Evolutionary conservation across 2,888 invertebrate species (phyloP), one percentile per base, ranked within the genome.

Genomic region (Synanthedon formicaeformis): DNA sequence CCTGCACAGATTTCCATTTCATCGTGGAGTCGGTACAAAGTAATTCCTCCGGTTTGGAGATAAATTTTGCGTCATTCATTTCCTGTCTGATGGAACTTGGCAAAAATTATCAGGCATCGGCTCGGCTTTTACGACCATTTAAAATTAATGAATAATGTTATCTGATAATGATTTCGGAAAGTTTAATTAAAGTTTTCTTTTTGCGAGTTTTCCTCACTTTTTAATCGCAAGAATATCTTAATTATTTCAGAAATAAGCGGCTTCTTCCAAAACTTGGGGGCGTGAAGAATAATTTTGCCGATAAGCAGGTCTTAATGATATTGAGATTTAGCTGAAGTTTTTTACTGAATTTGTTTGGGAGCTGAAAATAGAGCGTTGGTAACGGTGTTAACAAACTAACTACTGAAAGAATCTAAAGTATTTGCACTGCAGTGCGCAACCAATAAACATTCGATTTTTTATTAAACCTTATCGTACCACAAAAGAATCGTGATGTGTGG

Each of bases 141-240:
- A 78, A 85, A 86, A 85, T 87, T 87, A 85, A 86, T 86, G 83
- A 86, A 84, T 85, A 84, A 83, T 86, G 82, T 85, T 86, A 86
- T 87, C 86, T 80, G 81, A 84, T 85, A 84, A 86, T 79, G 80
- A 81, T 83, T 79, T 73, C 69, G 71, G 64, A 69, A 82, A 84
- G 82, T 84, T 86, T 83, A 86, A 85, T 86, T 86, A 81, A 85
- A 86, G 79, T 85, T 84, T 71, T 68, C 73, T 79, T 70, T 68
- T 70, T 67, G 65, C 65, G 67, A 66, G 62, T 75, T 80, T 75
- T 73, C 68, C 64, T 69, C 71, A 73, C 69, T 79, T 78, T 76
- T 76, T 80, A 78, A 81, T 82, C 75, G 75, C 73, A 73, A 71
- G 74, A 81, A 79, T 81, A 78, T 81, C 78, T 80, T 73, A 70